A percentile compares a stretch with the other conserved stretches of the same genome.
These are phyloP conservation scores for Bombyx huttoni DNA, from an alignment of 2,888 invertebrate genomes.

Conservation along the genomic window DNA sequence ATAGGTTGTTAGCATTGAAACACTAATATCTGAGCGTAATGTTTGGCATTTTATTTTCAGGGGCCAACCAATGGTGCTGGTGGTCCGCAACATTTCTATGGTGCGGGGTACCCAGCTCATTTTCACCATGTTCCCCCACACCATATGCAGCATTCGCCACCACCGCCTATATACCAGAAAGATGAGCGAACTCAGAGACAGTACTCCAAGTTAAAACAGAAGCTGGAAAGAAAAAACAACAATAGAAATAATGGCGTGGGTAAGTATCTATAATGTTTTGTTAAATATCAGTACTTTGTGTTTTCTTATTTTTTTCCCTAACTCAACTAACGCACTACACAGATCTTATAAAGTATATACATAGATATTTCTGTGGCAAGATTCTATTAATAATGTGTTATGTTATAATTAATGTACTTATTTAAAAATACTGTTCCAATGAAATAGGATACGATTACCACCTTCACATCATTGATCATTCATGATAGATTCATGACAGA, in stretches of 20 bases:
- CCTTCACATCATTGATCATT: too few relatives aligned
- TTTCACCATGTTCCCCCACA: constrained; percentile 70
- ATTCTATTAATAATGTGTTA: too few relatives aligned
- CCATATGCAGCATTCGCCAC: constrained; percentile 80
- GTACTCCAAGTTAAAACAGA: constrained; percentile 82
- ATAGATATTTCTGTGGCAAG: too few relatives aligned
- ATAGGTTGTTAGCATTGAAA: too few relatives aligned
- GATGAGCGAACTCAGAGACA: constrained; percentile 86
- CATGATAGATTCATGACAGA: too few relatives aligned
- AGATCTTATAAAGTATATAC: too few relatives aligned
- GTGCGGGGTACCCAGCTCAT: constrained; percentile 71
- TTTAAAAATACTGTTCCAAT: too few relatives aligned
- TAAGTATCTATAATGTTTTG: constrained; percentile 24
- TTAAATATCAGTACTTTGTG: neutral
- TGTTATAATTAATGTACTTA: too few relatives aligned
- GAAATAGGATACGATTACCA: too few relatives aligned
- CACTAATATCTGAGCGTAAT: too few relatives aligned
- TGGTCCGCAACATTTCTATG: constrained; percentile 78
- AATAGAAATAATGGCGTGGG: constrained; percentile 71
- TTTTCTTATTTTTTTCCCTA: neutral
- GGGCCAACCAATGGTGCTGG: constrained; percentile 79
- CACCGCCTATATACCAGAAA: constrained; percentile 76
- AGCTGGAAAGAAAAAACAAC: constrained; percentile 78
- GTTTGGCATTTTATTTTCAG: constrained; percentile 44
- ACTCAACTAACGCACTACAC: too few relatives aligned